Percentiles rank a stretch among this genome's conserved stretches.
Conservation (phyloP, 2,888 invertebrate genomes). For the Synergus umbraculus region DNA sequence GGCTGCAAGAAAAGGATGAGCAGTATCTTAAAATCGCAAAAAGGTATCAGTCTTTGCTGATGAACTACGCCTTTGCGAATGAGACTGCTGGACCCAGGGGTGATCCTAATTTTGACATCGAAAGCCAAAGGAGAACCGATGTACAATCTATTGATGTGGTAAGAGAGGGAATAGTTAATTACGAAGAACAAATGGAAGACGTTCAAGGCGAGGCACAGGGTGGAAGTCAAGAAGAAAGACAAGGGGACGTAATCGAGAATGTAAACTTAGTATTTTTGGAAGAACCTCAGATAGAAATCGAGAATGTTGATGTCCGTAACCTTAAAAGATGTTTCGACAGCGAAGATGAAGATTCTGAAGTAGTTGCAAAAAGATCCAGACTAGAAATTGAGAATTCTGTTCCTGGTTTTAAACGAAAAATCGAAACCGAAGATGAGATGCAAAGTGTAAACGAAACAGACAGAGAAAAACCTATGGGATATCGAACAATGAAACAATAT, state of each 20-base stretch:
- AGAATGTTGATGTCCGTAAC: background rate
- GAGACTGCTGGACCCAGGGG: background rate
- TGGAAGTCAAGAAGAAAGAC: background rate
- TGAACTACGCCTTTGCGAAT: constrained; percentile 58
- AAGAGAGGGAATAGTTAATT: background rate
- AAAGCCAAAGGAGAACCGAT: background rate
- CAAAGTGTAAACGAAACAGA: background rate
- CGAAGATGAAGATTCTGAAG: background rate
- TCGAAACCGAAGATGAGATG: background rate
- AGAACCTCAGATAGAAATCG: constrained; percentile 12
- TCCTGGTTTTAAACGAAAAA: background rate
- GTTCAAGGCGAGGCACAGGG: background rate
- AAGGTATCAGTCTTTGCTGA: constrained; percentile 73
- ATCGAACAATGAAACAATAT: background rate
- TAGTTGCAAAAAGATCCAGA: background rate
- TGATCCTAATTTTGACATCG: background rate
- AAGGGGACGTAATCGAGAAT: background rate
- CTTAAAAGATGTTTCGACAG: constrained; percentile 6
- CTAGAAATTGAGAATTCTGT: background rate
- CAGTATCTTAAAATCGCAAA: constrained; percentile 76
- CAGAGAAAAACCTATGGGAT: background rate
- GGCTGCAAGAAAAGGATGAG: constrained; percentile 77
- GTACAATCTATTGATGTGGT: background rate
- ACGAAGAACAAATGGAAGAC: background rate
- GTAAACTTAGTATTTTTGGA: constrained; percentile 24